Base-by-base conservation (phyloP, 2,797 vertebrate species). In the Adelosebastes latens region DNA sequence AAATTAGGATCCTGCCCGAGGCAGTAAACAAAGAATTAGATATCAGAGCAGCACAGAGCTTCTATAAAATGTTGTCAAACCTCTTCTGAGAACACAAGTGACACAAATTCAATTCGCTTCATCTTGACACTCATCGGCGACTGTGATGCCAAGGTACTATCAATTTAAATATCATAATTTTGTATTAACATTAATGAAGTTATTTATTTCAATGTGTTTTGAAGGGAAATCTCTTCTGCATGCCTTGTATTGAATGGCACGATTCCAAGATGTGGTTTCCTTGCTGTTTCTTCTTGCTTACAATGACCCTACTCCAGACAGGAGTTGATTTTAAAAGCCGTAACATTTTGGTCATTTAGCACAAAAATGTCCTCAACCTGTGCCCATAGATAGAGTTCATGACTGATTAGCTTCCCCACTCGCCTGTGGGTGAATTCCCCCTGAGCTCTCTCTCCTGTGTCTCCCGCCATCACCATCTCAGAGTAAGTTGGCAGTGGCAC, bases 21-120 rank as follows among this genome's bases (percentile, higher is more conserved):
- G 92, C 82, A 27, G 79, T 83, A 84, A 89, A 89, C 79, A 86
- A 85, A 85, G 72, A 85, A 83, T 84, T 82, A 87, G 65, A 84
- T 77, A 87, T 87, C 72, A 61, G 72, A 74, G 62, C 75, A 22
- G 69, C 55, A 79, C 68, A 76, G 49, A 42, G 77, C 63, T 73
- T 72, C 82, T 76, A 65, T 82, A 79, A 87, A 87, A 84, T 82
- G 81, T 78, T 86, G 75, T 84, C 61, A 87, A 77, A 88, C 68
- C 71, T 84, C 69, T 81, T 80, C 61, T 64, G 72, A 82, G 46
- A 81, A 85, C 64, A 81, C 9, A 60, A 67, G 22, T 87, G 79
- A 87, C 85, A 90, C 34, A 81, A 80, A 87, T 86, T 86, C 68
- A 63, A 32, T 77, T 81, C 2, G 13, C 32, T 67, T 72, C 71